phyloP scores from a whole-genome alignment of 2,113 vertebrate species.

The Puntigrus tetrazona region DNA sequence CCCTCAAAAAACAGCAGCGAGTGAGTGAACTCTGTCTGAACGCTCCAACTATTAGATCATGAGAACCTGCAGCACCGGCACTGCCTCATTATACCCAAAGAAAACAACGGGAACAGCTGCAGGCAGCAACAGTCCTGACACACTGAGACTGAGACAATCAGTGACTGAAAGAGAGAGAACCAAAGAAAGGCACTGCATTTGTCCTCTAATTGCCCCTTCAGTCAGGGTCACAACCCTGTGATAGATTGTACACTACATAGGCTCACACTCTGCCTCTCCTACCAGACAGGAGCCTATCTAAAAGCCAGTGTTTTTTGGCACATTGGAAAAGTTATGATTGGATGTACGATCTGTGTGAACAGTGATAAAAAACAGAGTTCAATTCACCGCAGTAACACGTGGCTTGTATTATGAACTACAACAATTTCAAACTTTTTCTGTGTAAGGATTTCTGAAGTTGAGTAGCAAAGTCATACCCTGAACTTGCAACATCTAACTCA shows the following conservation, averaged over 20 bases:
- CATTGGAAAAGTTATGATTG: constrained; percentile 19
- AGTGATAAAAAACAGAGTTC: constrained; percentile 17
- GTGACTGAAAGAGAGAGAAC: not conserved
- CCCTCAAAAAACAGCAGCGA: constrained; percentile 35
- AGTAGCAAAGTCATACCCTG: not conserved
- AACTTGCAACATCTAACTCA: not conserved
- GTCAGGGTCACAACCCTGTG: constrained; percentile 28
- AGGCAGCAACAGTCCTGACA: not conserved
- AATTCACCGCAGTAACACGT: not conserved
- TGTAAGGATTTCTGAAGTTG: not conserved
- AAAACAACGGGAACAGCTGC: constrained; percentile 52
- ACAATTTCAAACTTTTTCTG: constrained; percentile 1
- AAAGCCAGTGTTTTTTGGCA: constrained; percentile 42
- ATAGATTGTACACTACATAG: constrained; percentile 41
- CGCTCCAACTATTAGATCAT: constrained; percentile 56
- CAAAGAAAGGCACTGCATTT: constrained; percentile 5
- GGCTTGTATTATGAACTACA: not conserved
- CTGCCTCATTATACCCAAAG: constrained; percentile 47
- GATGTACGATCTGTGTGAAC: constrained; percentile 34
- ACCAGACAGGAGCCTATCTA: constrained; percentile 45
- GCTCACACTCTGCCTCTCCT: constrained; percentile 12
- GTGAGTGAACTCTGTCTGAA: constrained; percentile 51
- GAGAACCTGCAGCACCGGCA: constrained; percentile 51
- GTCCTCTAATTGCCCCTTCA: constrained; percentile 41
- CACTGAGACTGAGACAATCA: constrained; percentile 10